A percentile compares a stretch with the other conserved stretches of the same genome.
Conservation (phyloP, 2,113 vertebrate genomes). For the Paratilapia polleni region DNA sequence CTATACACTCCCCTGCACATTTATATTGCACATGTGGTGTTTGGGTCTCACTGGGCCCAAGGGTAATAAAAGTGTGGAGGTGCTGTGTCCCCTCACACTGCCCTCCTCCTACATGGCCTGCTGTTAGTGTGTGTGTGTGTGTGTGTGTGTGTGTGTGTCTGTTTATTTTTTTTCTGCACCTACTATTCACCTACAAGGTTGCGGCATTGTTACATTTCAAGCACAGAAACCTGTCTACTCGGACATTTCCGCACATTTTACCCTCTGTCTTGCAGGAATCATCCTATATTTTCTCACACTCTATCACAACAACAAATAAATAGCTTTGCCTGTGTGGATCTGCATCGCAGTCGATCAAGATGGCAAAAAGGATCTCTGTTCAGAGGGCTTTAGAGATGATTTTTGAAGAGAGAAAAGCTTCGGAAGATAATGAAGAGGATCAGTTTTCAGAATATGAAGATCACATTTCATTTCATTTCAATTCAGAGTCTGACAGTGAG, state of each 20-base stretch:
- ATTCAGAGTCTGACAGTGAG: background rate
- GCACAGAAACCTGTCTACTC: background rate
- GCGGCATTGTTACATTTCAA: background rate
- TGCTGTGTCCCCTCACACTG: background rate
- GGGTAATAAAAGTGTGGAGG: too few relatives aligned
- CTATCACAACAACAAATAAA: background rate
- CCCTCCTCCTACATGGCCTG: background rate
- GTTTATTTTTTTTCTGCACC: background rate
- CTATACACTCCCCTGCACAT: too few relatives aligned
- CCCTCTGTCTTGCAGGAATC: background rate
- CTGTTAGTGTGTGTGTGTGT: too few relatives aligned
- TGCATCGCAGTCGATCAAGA: background rate
- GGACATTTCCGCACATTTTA: background rate
- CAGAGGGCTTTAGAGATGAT: background rate
- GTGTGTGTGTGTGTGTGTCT: too few relatives aligned
- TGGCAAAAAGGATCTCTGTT: background rate
- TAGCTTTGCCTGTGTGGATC: background rate
- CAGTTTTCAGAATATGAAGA: background rate
- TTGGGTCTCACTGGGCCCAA: too few relatives aligned
- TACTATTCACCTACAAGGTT: background rate
- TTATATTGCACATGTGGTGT: too few relatives aligned
- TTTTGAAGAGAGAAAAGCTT: background rate
- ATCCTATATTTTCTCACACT: background rate
- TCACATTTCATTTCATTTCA: conserved; percentile 3
- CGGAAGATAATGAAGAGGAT: background rate